Conservation (phyloP, 2,113 vertebrate species). For the Drymodes brunneopygia region DNA sequence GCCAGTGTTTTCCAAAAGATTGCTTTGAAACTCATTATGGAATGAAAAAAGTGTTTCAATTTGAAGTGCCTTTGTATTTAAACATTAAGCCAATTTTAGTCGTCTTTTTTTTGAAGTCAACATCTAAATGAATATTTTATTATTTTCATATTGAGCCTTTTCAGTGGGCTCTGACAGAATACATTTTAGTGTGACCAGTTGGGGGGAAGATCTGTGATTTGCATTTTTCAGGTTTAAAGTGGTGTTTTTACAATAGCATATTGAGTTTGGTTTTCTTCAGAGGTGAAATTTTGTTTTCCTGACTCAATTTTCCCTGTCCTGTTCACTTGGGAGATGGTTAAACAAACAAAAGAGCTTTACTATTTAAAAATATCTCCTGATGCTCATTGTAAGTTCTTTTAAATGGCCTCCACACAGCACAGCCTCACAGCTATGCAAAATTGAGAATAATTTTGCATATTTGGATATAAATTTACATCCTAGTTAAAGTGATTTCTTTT, state of each 20-base stretch:
- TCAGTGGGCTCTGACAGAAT: not conserved
- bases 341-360: not conserved
- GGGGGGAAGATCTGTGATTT: not conserved
- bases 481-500: not conserved
- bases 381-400: not conserved
- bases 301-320: not conserved
- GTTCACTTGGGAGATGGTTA: not conserved
- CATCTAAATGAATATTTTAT: slow-evolving; percentile 36
- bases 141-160: not conserved
- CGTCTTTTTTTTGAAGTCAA: not conserved
- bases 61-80: slow-evolving; percentile 32
- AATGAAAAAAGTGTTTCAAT: not conserved
- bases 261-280: not conserved
- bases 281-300: not conserved
- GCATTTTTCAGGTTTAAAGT: not conserved
- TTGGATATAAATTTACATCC: not conserved
- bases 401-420: not conserved
- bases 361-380: not conserved
- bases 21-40: not conserved
- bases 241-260: not conserved
- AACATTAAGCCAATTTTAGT: slow-evolving; percentile 17
- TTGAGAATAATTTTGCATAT: slow-evolving; percentile 7
- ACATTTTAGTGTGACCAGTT: not conserved
- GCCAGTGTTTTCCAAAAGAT: not conserved
- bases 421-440: not conserved